phyloP scores from a whole-genome alignment of 2,113 vertebrate genomes.

The Tor tambroides region DNA sequence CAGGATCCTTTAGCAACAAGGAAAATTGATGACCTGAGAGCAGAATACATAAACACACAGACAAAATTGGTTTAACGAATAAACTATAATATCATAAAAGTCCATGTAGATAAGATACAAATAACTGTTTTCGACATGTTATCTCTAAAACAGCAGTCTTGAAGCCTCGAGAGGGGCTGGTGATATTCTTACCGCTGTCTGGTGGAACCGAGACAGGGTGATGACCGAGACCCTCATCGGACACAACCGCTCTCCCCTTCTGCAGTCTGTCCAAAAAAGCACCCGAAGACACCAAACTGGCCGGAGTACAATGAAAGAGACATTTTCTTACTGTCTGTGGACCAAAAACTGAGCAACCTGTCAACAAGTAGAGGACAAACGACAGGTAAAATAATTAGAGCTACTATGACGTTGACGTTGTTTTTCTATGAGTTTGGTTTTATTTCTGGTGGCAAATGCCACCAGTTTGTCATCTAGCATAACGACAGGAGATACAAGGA shows the following conservation, averaged over 20 bases:
- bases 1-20: conserved; percentile 75
- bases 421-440: background rate
- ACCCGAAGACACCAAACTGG: conserved; percentile 70
- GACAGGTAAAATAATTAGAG: background rate
- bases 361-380: conserved; percentile 44
- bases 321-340: conserved; percentile 32
- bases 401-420: too few relatives aligned
- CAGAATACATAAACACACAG: background rate
- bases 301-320: conserved; percentile 64
- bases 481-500: background rate
- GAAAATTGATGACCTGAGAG: conserved; percentile 78
- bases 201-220: conserved; percentile 64
- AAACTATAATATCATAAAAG: background rate
- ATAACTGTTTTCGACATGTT: conserved; percentile 5
- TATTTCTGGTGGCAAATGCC: background rate
- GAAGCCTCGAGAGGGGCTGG: background rate
- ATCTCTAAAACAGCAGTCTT: background rate
- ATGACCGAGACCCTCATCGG: conserved; percentile 58
- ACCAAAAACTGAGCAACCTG: conserved; percentile 62
- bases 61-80: background rate
- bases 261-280: conserved; percentile 69
- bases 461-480: background rate
- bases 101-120: background rate
- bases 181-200: conserved; percentile 66
- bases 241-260: conserved; percentile 62